Conservation (phyloP, 2,113 vertebrate genomes). For the Azemiops feae region DNA sequence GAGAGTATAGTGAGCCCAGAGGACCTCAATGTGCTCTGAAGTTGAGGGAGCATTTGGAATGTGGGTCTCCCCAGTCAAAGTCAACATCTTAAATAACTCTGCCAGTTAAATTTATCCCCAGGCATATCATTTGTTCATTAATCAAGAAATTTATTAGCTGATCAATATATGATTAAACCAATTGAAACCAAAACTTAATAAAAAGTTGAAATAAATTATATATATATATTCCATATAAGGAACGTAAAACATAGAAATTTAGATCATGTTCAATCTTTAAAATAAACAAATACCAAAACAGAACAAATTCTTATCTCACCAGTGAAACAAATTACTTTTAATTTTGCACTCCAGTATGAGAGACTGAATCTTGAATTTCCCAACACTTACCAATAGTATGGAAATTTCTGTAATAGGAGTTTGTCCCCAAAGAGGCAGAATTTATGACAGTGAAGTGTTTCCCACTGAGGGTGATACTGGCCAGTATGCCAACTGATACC, state of each 20-base stretch:
- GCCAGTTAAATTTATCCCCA: not conserved
- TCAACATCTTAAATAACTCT: not conserved
- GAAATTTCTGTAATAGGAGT: slow-evolving; percentile 36
- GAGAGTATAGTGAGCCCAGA: not conserved
- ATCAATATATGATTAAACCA: not conserved
- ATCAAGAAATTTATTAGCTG: not conserved
- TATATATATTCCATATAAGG: not conserved
- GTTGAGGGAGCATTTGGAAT: not conserved
- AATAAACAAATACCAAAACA: not conserved
- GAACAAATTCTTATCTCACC: not conserved
- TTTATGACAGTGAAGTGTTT: slow-evolving; percentile 60
- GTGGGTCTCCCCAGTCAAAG: not conserved
- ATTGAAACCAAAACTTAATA: not conserved
- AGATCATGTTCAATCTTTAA: too few species aligned
- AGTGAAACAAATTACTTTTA: not conserved
- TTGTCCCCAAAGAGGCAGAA: slow-evolving; percentile 38
- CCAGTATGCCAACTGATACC: slow-evolving; percentile 47
- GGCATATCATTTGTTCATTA: not conserved
- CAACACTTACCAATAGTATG: slow-evolving; percentile 43
- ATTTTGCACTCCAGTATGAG: not conserved
- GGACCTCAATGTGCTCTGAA: not conserved
- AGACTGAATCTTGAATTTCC: not conserved
- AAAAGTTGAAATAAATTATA: not conserved
- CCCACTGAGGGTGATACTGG: slow-evolving; percentile 53
- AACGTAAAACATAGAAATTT: not conserved